Evolutionary conservation across 2,888 invertebrate genomes (phyloP).

Genomic region (Portevinia maculata): DNA sequence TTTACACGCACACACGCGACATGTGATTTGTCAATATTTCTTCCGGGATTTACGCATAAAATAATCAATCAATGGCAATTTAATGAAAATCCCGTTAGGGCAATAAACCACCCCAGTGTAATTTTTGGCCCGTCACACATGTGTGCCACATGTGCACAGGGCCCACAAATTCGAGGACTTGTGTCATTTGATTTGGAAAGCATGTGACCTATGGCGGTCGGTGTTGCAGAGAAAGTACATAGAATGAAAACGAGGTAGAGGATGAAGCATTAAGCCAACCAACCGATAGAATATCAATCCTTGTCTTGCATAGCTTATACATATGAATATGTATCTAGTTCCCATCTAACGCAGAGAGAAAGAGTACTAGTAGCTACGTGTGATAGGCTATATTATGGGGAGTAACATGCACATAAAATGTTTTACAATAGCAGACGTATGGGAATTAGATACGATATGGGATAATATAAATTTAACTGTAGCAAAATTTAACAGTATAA

Average conservation of each 20-base stretch:
- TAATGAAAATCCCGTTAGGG: slow-evolving; percentile 69
- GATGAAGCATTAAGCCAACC: slow-evolving; percentile 61
- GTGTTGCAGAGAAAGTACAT: background rate
- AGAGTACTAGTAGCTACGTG: background rate
- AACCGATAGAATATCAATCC: slow-evolving; percentile 74
- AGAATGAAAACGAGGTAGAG: slow-evolving; percentile 13
- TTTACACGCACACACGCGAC: slow-evolving; percentile 44
- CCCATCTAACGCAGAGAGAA: background rate
- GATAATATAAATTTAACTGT: slow-evolving; percentile 64
- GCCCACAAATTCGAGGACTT: slow-evolving; percentile 60
- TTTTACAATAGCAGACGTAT: slow-evolving; percentile 72
- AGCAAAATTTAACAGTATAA: slow-evolving; percentile 65
- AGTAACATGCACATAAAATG: slow-evolving; percentile 72
- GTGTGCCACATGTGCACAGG: slow-evolving; percentile 12
- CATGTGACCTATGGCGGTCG: slow-evolving; percentile 68
- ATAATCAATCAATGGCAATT: slow-evolving; percentile 73
- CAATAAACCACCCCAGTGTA: slow-evolving; percentile 25
- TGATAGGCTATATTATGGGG: slow-evolving; percentile 25
- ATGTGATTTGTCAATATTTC: slow-evolving; percentile 70
- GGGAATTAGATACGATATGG: slow-evolving; percentile 66
- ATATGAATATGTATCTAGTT: no score
- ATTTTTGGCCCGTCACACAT: slow-evolving; percentile 22
- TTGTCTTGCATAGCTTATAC: slow-evolving; percentile 49
- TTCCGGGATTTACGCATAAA: slow-evolving; percentile 67
- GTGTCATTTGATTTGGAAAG: slow-evolving; percentile 73